Evolutionary conservation across 2,888 invertebrate species (phyloP), one percentile per base, ranked within the genome.

Genomic region (Lasius fuliginosus): DNA sequence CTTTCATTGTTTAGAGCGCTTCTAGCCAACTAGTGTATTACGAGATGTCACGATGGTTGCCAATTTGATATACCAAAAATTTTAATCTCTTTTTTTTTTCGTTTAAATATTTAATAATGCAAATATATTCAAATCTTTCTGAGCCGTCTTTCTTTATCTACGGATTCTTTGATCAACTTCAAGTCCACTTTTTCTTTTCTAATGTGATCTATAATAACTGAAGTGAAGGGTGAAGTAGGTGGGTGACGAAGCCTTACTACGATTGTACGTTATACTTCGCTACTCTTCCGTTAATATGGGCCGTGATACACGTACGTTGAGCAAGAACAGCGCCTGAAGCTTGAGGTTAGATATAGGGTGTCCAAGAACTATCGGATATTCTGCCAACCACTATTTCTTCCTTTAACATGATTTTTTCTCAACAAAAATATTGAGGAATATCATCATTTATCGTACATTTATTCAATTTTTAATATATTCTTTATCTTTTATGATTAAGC

Each of bases 241-340:
- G 3, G 3, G 27, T 27, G 33, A 46, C 23, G 65, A 76, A 76
- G 65, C 36, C 23, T 46, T 65, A 65, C 23, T 64, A 36, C 65
- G 49, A 49, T 33, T 49, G 23, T 36, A 64, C 27, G 23, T 64
- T 75, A 49, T 9, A 76, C 33, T 11, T 64, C 33, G 33, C 49
- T 49, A 49, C 33, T 75, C 64, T 49, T 33, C 33, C 23, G 36
- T 76, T 64, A 76, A 42, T 64, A 36, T 18, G 27, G 27, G 40
- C 58, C 40, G 27, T 58, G 74, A 60, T 74, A 42, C 42, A 30
- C 6, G 5, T 27, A 36, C 23, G 23, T 56, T 15, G 18, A 3
- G n/a, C 2, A 30, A 46, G 30, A 74, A 74, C 30, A 73, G 6
- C 30, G 23, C 27, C 15, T 53, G 60, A 30, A 60, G 36, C 6